Base-by-base conservation (phyloP, 1,140 invertebrate species). In the Drosophila repletoides region DNA sequence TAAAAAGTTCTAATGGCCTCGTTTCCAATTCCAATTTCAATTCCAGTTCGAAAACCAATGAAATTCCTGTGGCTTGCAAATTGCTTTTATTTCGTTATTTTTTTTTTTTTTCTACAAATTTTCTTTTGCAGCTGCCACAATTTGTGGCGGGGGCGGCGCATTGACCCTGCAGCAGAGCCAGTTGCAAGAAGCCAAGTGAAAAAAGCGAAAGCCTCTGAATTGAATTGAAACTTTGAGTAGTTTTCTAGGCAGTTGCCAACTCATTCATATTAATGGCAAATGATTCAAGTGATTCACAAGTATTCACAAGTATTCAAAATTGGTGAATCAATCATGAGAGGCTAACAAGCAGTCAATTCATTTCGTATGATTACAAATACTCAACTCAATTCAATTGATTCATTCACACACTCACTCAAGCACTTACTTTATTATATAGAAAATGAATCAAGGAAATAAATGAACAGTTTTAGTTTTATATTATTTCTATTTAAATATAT, bases 51-150 rank as follows among this genome's bases (percentile, higher is more conserved):
- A 74, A n/a, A n/a, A n/a, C n/a, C n/a, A n/a, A n/a, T n/a, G n/a
- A n/a, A n/a, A n/a, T n/a, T n/a, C n/a, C n/a, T n/a, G 55, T 65
- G 53, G 55, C 66, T 40, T 31, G 77, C 77, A 81, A 77, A 84
- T 81, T 84, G 73, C 58, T 81, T 79, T 73, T n/a, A n/a, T n/a
- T 56, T 19, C 28, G 31, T n/a, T 29, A n/a, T n/a, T n/a, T n/a
- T n/a, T n/a, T n/a, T n/a, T 40, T 7, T n/a, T 7, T 33, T n/a
- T 40, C 15, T 21, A 3, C 38, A 6, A n/a, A 19, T 21, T n/a
- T 60, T 31, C 17, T 19, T 40, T 24, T 46, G 15, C 22, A 31
- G 53, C 40, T 58, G 53, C 29, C 55, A 58, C 60, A 77, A 61
- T 33, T 65, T 49, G 51, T 49, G 29, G 61, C 41, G 52, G 61